Percentiles rank a stretch among this genome's conserved stretches.
Conservation (phyloP, 2,113 vertebrate species). For the Notarius lentiginosus region DNA sequence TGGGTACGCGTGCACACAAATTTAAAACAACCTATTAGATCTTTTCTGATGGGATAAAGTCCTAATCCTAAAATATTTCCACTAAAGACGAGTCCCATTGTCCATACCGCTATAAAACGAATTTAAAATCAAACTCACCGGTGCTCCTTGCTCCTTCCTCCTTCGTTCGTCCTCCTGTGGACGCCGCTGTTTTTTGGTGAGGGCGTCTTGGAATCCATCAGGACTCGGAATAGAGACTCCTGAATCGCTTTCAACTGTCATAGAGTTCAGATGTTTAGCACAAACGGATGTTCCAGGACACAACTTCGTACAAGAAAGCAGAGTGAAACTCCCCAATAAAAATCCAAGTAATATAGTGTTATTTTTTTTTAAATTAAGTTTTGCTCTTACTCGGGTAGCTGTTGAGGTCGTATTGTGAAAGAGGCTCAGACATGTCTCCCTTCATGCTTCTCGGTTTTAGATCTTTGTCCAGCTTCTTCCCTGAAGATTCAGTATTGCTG, state of each 20-base stretch:
- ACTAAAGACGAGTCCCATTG: background rate
- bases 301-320: background rate
- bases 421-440: conserved; percentile 78
- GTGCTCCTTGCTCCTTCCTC: conserved; percentile 87
- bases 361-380: background rate
- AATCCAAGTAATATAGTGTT: background rate
- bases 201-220: conserved; percentile 87
- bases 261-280: background rate
- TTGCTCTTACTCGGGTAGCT: conserved; percentile 82
- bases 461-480: conserved; percentile 85
- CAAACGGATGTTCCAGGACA: no score
- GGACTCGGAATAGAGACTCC: conserved; percentile 66
- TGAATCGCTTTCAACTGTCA: conserved; percentile 77
- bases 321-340: background rate
- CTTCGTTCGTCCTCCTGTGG: conserved; percentile 90
- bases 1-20: background rate
- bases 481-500: conserved; percentile 63
- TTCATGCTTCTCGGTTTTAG: conserved; percentile 73
- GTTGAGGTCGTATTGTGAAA: conserved; percentile 85
- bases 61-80: background rate
- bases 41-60: background rate
- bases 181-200: conserved; percentile 93
- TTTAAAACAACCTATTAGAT: background rate
- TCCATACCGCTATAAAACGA: background rate
- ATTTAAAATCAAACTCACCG: conserved; percentile 65